Evolutionary conservation across 1,140 invertebrate species (phyloP), one percentile per base, ranked within the genome.

Genomic region (Aleiodes sp.): DNA sequence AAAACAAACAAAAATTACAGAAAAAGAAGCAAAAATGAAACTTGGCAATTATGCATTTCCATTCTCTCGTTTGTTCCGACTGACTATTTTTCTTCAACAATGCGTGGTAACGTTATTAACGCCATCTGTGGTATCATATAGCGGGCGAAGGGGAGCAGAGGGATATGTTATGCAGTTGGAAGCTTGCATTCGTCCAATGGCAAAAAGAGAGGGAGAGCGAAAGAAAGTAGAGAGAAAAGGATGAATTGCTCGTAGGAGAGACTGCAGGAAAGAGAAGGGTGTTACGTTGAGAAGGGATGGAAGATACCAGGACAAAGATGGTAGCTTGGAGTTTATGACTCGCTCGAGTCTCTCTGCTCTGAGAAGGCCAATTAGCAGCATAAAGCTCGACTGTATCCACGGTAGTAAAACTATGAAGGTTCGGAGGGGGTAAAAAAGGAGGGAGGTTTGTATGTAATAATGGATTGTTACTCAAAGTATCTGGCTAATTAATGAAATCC

Each of bases 401-500:
- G 70, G n/a, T n/a, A n/a, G n/a, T n/a, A n/a, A n/a, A n/a, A n/a
- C n/a, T n/a, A n/a, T n/a, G n/a, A n/a, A n/a, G n/a, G 64, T 61
- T 59, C 24, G 24, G 46, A 65, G 68, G 37, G 67, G 39, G n/a
- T 24, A 31, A 29, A 33, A 16, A 75, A 76, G 78, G 75, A 75
- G 73, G 76, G 76, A 75, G 85, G 82, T 84, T 85, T 86, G 84
- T 85, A 84, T 81, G 83, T 84, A 85, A 83, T 84, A 85, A 86
- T 85, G 80, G 82, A 85, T 86, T 85, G 82, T 86, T 86, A 84
- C 82, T 84, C 83, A 84, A 84, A 86, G 83, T 85, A 86, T 85
- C 84, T 79, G 82, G 82, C 84, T 86, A 86, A 86, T 86, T 86
- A 86, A 85, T 86, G 83, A 85, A 86, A 83, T 83, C 77, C n/a